Evolutionary conservation across 2,888 invertebrate genomes (phyloP).

Genomic region (Microctonus hyperodae): DNA sequence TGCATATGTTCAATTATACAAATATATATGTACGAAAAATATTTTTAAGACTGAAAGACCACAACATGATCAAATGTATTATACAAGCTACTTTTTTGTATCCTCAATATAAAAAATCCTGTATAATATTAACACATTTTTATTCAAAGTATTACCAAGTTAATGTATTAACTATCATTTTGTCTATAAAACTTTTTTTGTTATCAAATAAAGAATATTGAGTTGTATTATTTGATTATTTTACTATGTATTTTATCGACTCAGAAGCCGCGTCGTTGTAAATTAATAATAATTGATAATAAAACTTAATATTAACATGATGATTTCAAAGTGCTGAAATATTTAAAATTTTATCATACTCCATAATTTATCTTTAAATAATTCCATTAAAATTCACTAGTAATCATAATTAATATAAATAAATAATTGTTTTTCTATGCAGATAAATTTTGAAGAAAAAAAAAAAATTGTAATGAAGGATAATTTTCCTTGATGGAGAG

Average conservation of each 20-base stretch:
- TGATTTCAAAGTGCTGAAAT: too few species aligned
- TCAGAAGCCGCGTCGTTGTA: too few species aligned
- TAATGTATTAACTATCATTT: not conserved
- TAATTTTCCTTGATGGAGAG: not conserved
- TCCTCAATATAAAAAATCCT: not conserved
- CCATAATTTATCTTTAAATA: too few species aligned
- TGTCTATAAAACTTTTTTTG: not conserved
- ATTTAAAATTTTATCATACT: too few species aligned
- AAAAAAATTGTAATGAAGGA: not conserved
- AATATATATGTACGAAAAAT: not conserved
- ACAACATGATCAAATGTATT: not conserved
- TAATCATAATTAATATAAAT: too few species aligned
- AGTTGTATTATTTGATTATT: not conserved
- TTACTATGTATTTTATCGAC: too few species aligned
- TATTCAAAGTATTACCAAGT: not conserved
- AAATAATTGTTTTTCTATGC: too few species aligned
- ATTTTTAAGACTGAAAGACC: not conserved
- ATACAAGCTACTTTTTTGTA: not conserved
- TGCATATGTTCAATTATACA: not conserved
- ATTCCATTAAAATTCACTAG: too few species aligned
- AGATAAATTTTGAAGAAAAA: not conserved
- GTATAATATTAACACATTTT: not conserved
- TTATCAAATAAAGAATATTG: not conserved
- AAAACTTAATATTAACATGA: too few species aligned
- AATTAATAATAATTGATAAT: too few species aligned